Evolutionary conservation across 2,888 invertebrate species (phyloP).

Genomic region (Enchytraeus crypticus): DNA sequence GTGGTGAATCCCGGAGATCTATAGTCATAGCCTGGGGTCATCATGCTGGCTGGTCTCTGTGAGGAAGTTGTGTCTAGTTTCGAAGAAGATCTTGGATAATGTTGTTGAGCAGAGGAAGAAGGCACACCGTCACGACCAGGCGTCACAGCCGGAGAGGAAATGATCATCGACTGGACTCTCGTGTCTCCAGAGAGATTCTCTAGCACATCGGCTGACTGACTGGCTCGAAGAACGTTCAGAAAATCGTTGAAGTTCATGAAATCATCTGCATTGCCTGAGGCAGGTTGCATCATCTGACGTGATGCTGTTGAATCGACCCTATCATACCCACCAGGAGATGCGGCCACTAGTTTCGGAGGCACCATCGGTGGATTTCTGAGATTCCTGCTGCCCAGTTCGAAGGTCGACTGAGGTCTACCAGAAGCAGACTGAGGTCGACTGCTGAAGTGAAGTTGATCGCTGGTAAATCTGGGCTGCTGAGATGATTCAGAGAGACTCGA

Average conservation of each 20-base stretch:
- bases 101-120: neutral
- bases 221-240: neutral
- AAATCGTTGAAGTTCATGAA: conserved; percentile 8
- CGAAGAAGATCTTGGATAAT: neutral
- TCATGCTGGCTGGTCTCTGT: neutral
- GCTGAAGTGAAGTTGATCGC: no score
- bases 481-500: neutral
- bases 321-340: neutral
- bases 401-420: no score
- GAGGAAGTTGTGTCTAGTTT: neutral
- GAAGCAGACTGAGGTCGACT: neutral
- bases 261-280: neutral
- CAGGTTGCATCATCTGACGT: neutral
- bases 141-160: no score
- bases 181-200: no score
- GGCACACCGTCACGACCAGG: no score
- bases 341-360: neutral
- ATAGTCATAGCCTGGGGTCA: neutral
- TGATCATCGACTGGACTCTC: no score
- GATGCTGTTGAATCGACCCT: no score
- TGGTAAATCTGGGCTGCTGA: neutral
- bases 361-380: no score
- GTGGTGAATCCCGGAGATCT: neutral
- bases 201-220: neutral
- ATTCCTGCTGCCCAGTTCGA: no score